phyloP scores from a whole-genome alignment of 2,888 invertebrate genomes.

The Oeneis ivallda region DNA sequence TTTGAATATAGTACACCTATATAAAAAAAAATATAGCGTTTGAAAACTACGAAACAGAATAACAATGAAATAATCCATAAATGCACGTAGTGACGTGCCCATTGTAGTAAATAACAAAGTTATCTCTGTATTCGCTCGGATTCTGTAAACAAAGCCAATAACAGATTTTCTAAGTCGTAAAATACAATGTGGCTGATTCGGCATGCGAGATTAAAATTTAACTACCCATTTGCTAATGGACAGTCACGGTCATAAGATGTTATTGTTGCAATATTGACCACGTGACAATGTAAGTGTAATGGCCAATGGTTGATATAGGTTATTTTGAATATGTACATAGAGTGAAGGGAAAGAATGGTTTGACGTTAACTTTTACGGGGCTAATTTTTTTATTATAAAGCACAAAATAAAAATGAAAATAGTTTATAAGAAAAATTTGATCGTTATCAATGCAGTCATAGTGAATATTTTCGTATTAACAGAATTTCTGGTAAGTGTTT shows the following conservation, averaged over 20 bases:
- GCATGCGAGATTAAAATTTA: constrained; percentile 48
- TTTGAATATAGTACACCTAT: too few relatives aligned
- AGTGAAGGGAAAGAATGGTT: constrained; percentile 11
- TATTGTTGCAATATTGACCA: constrained; percentile 32
- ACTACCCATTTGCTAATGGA: constrained; percentile 50
- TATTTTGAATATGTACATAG: constrained; percentile 22
- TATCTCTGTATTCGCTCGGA: constrained; percentile 18
- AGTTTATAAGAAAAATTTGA: too few relatives aligned
- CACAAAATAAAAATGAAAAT: too few relatives aligned
- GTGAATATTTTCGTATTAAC: too few relatives aligned
- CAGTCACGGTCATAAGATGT: constrained; percentile 29
- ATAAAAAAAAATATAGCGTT: background rate
- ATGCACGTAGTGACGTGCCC: background rate
- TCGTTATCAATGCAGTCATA: too few relatives aligned
- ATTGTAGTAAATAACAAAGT: constrained; percentile 25
- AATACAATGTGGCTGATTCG: constrained; percentile 36
- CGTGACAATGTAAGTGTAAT: constrained; percentile 28
- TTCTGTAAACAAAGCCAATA: constrained; percentile 37
- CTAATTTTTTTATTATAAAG: too few relatives aligned
- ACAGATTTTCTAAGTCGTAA: constrained; percentile 34
- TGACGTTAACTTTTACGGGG: background rate
- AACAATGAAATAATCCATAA: constrained; percentile 7
- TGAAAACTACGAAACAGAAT: background rate
- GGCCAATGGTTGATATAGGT: constrained; percentile 27
- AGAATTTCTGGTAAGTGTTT: too few relatives aligned